Evolutionary conservation across 2,797 vertebrate genomes (phyloP).

Genomic region (Pelobates cultripes): DNA sequence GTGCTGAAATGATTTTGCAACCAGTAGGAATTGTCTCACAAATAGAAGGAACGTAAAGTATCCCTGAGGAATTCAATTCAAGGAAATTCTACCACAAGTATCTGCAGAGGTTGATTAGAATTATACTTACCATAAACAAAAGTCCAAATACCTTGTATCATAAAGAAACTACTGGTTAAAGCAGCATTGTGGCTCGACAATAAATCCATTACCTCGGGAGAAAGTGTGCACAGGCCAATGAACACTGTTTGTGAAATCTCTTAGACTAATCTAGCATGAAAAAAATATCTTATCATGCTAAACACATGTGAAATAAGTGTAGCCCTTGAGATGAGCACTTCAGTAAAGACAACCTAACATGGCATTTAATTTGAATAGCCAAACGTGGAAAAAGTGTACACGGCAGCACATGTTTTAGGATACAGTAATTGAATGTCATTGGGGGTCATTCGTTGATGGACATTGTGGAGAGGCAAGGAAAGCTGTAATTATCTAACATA

Average conservation of each 20-base stretch:
- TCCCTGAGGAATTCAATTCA: too few species aligned
- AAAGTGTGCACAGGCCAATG: not conserved
- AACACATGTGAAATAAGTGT: not conserved
- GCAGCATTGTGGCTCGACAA: too few species aligned
- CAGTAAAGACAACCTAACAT: not conserved
- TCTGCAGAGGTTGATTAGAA: too few species aligned
- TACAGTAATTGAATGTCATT: conserved; percentile 19
- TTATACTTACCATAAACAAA: too few species aligned
- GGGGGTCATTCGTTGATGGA: conserved; percentile 10
- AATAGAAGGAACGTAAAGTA: too few species aligned
- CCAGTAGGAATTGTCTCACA: too few species aligned
- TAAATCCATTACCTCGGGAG: not conserved
- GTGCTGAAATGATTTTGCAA: too few species aligned
- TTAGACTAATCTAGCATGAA: conserved; percentile 9
- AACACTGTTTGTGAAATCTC: conserved; percentile 10
- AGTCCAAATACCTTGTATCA: too few species aligned
- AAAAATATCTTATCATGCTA: conserved; percentile 9
- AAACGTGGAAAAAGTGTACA: not conserved
- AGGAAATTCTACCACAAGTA: too few species aligned
- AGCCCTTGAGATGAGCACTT: not conserved
- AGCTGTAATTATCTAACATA: not conserved
- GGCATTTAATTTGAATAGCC: not conserved
- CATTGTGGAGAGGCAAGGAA: not conserved
- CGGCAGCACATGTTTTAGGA: not conserved
- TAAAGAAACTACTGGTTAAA: too few species aligned